Base-by-base conservation (phyloP, 2,797 vertebrate species). In the Eulemur rubriventer region DNA sequence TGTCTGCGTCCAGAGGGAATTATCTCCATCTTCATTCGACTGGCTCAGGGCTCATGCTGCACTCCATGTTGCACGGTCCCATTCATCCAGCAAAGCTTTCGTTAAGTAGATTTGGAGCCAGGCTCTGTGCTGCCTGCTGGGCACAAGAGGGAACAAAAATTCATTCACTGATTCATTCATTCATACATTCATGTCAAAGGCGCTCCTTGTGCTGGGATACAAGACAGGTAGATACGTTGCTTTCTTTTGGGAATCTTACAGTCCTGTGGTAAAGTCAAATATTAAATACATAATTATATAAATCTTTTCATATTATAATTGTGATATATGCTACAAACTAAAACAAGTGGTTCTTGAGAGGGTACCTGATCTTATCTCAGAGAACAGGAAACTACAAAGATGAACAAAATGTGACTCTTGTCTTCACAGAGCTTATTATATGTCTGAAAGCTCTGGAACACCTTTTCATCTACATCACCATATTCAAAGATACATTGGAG, bases 211-310 rank as follows among this genome's bases (percentile, higher is more conserved):
- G 30, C n/a, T 76, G 55, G 59, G 28, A 84, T 20, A 33, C 17
- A 59, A 78, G 55, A 50, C 13, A 76, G 18, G 33, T n/a, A 93
- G 50, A 59, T 7, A 69, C 35, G 50, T 26, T 57, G 50, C 33
- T 83, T 91, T 55, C 20, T 48, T 88, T 94, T 72, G 35, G 80
- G 18, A 41, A 78, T 81, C 50, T 78, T 94, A 88, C 1, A 70
- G 22, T 83, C 69, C 63, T 50, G 16, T 72, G 41, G 52, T 55
- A 92, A 95, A 96, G 61, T 10, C 38, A 69, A 88, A 92, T 95
- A 78, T 57, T 93, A 78, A 96, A 83, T 48, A n/a, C 30, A 48
- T 18, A 69, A 38, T 55, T 82, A 63, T 33, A 41, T 3, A 41
- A 76, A 85, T 17, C 50, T 88, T 94, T 89, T 73, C 41, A 84